Evolutionary conservation across 1,140 invertebrate species (phyloP), one percentile per base, ranked within the genome.

Genomic region (Lasioglossum albipes): DNA sequence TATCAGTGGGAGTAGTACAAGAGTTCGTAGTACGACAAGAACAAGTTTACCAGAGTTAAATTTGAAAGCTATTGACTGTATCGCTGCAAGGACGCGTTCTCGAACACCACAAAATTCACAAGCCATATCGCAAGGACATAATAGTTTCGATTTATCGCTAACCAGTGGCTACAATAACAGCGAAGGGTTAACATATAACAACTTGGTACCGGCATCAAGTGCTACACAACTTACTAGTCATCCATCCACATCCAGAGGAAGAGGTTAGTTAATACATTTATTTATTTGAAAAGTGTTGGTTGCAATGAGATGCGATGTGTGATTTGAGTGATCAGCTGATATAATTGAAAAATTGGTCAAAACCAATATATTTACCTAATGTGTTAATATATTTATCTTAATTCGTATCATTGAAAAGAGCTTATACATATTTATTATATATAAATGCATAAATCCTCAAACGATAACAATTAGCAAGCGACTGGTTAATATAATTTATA

Each of bases 1-100:
- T 75, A 78, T 81, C n/a, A 88, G 83, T 84, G 86, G 89, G 68
- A 90, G 84, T 73, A 86, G 76, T 75, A 85, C 92, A 66, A 90
- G 89, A 84, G 82, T 86, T 71, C 90, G 91, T 61, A 90, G 86
- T 75, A 70, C 86, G 59, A 85, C 71, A 31, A 89, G 84, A 82
- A 83, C 84, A 67, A 89, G 72, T 78, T 78, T 90, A 49, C 75
- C 88, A 31, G 91, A 93, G 41, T 90, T 90, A 57, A 91, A 91
- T 82, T 88, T 89, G 80, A 83, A 88, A 66, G 86, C 91, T 73
- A 88, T 92, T 59, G 93, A 93, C 81, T 93, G 93, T 68, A 91
- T 93, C 20, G 93, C 93, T n/a, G 91, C 91, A 36, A 88, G 92
- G 41, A 93, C 93, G 41, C 90, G 93, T 78, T 93, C 93, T 45